Conservation (phyloP, 2,888 invertebrate species). For the Apotomis capreana region DNA sequence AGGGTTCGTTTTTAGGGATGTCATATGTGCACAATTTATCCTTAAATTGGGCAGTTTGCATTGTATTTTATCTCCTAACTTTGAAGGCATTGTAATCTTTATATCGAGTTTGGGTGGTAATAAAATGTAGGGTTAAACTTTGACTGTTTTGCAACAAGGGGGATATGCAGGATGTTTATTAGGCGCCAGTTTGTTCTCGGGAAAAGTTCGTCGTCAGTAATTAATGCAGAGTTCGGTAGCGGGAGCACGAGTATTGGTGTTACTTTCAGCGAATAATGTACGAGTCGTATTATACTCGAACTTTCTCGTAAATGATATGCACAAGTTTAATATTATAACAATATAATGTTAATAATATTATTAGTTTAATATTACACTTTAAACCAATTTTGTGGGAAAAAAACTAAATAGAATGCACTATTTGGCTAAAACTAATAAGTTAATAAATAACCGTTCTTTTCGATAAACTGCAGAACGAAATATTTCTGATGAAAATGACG, state of each 20-base stretch:
- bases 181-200: constrained; percentile 56
- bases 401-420: too few species aligned
- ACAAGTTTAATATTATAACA: neutral
- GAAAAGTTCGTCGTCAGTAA: constrained; percentile 56
- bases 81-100: neutral
- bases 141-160: constrained; percentile 22
- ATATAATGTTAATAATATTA: too few species aligned
- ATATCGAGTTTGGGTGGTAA: neutral
- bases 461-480: neutral
- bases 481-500: neutral
- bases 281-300: constrained; percentile 22
- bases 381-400: neutral
- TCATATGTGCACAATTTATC: neutral
- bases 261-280: constrained; percentile 4
- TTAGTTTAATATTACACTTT: neutral
- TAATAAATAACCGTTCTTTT: neutral
- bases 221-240: constrained; percentile 51
- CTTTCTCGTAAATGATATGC: constrained; percentile 8
- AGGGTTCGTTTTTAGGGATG: neutral
- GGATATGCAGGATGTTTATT: constrained; percentile 63
- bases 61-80: neutral
- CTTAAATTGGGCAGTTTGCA: neutral
- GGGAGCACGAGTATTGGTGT: constrained; percentile 8
- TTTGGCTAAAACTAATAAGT: neutral
- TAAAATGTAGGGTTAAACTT: neutral